These are phyloP conservation scores for Rhineura floridana DNA, from an alignment of 2,113 vertebrate genomes.

Conservation along the genomic window DNA sequence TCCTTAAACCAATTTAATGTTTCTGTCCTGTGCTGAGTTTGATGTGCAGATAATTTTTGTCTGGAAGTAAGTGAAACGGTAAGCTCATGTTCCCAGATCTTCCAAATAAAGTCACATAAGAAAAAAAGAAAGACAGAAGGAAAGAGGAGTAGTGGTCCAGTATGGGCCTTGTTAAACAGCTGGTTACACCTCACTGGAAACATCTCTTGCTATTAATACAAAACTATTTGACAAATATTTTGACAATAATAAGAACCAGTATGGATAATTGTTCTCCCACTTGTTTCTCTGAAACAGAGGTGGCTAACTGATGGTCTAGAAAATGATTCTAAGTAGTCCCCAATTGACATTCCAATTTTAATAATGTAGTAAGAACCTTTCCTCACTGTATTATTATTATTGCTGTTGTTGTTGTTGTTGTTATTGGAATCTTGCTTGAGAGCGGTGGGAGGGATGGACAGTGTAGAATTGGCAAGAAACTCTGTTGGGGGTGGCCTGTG, in stretches of 20 bases:
- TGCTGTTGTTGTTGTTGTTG: too few relatives aligned
- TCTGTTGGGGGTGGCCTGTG: background rate
- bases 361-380: background rate
- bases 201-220: too few relatives aligned
- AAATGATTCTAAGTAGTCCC: background rate
- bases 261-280: background rate
- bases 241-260: background rate
- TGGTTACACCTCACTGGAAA: background rate
- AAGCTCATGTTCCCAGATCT: background rate
- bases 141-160: background rate
- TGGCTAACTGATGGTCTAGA: background rate
- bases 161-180: background rate
- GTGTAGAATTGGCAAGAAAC: background rate
- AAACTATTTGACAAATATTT: background rate
- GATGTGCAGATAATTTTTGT: slow-evolving; percentile 8
- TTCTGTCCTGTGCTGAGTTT: slow-evolving; percentile 64
- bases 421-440: too few relatives aligned
- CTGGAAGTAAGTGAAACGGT: background rate
- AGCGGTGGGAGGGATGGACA: background rate
- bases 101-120: background rate
- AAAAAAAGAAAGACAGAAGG: background rate
- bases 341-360: background rate
- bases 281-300: background rate
- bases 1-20: slow-evolving; percentile 61
- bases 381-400: too few relatives aligned